Conservation (phyloP, 2,113 vertebrate genomes). For the Prunella himalayana region DNA sequence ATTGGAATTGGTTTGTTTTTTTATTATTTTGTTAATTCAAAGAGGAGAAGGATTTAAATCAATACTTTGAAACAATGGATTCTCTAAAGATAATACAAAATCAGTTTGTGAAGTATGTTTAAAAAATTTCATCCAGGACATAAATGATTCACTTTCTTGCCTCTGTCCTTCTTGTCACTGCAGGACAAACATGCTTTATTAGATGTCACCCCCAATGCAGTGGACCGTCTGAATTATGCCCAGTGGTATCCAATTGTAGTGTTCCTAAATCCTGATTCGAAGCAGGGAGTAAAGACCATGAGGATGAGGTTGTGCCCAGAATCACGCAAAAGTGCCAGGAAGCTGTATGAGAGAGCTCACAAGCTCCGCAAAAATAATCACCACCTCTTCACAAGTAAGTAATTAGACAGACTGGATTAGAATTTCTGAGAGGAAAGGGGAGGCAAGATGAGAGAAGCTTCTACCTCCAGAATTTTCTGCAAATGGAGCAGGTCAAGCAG, state of each 20-base stretch:
- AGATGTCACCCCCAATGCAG: conserved; percentile 98
- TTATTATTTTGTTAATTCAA: not conserved
- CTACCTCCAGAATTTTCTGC: not conserved
- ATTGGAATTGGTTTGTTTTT: not conserved
- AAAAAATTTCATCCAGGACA: not conserved
- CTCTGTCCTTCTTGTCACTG: not conserved
- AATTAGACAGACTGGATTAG: not conserved
- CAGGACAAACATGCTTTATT: conserved; percentile 97
- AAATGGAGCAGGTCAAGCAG: not conserved
- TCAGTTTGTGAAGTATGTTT: not conserved
- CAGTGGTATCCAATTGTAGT: conserved; percentile 99
- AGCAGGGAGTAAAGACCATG: conserved; percentile 98
- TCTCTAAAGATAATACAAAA: not conserved
- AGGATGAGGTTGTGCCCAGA: conserved; percentile 92
- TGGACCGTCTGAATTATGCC: conserved; percentile 96
- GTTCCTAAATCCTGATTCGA: conserved; percentile 96
- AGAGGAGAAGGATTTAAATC: not conserved
- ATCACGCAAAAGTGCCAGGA: conserved; percentile 95
- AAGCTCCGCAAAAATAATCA: conserved; percentile 99
- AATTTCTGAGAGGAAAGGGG: not conserved
- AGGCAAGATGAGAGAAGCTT: not conserved
- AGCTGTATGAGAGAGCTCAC: conserved; percentile 94
- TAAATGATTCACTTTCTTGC: not conserved
- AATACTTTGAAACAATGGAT: not conserved
- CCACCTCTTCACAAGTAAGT: conserved; percentile 98